Evolutionary conservation across 2,888 invertebrate species (phyloP).

Genomic region (Tortricodes alternella): DNA sequence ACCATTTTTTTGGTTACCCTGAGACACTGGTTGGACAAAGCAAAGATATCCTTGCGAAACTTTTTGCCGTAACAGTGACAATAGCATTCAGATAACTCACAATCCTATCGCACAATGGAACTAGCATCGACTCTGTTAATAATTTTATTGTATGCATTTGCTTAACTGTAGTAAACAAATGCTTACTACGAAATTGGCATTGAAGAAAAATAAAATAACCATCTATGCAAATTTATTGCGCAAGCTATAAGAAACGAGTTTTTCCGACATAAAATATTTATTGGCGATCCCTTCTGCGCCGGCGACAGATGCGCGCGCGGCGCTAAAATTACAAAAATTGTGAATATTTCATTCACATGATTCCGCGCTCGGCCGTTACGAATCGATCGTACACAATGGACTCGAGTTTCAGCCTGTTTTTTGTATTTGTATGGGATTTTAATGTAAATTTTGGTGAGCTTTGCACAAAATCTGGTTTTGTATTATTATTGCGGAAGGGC

Average conservation of each 20-base stretch:
- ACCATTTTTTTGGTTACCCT: slow-evolving; percentile 57
- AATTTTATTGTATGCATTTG: slow-evolving; percentile 18
- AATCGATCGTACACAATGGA: slow-evolving; percentile 79
- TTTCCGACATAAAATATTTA: background rate
- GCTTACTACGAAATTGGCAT: slow-evolving; percentile 21
- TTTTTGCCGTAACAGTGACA: slow-evolving; percentile 63
- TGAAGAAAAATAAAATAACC: background rate
- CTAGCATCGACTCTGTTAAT: slow-evolving; percentile 25
- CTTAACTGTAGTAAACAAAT: slow-evolving; percentile 22
- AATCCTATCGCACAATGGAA: slow-evolving; percentile 55
- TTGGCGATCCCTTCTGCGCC: slow-evolving; percentile 66
- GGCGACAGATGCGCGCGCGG: slow-evolving; percentile 74
- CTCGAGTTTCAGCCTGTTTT: slow-evolving; percentile 72
- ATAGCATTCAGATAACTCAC: slow-evolving; percentile 56
- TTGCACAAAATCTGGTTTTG: slow-evolving; percentile 69
- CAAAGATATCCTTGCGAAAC: slow-evolving; percentile 67
- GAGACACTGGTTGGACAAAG: slow-evolving; percentile 50
- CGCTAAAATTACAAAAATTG: slow-evolving; percentile 74
- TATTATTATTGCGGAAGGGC: slow-evolving; percentile 63
- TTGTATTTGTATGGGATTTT: slow-evolving; percentile 74
- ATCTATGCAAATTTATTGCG: slow-evolving; percentile 20
- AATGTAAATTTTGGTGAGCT: slow-evolving; percentile 77
- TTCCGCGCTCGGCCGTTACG: slow-evolving; percentile 79
- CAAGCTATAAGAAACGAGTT: slow-evolving; percentile 18
- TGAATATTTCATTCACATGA: slow-evolving; percentile 81